Percentiles rank a stretch among this genome's conserved stretches.
Evolutionary conservation across 1,140 invertebrate genomes (phyloP).

Genomic region (Heliconius hermathena): DNA sequence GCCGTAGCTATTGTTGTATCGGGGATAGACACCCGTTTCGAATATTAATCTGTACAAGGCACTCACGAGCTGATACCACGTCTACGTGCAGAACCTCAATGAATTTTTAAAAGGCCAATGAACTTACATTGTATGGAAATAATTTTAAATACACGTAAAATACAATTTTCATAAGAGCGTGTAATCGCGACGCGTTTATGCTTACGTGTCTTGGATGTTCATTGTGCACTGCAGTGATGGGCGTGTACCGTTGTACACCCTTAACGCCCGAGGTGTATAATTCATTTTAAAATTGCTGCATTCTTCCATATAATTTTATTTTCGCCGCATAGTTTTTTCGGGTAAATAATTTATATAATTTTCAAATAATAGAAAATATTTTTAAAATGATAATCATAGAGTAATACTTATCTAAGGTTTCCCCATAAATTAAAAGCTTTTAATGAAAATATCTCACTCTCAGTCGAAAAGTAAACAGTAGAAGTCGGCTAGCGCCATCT

Average conservation of each 20-base stretch:
- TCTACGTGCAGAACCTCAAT: conserved; percentile 49
- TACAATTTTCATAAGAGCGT: conserved; percentile 21
- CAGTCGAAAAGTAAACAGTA: background rate
- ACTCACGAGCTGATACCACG: conserved; percentile 49
- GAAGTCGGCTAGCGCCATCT: background rate
- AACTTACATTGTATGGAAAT: conserved; percentile 61
- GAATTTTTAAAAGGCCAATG: conserved; percentile 64
- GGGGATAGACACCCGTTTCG: conserved; percentile 62
- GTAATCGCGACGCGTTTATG: conserved; percentile 17
- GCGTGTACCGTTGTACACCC: conserved; percentile 5
- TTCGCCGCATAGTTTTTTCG: background rate
- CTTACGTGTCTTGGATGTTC: conserved; percentile 26
- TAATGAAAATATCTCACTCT: background rate
- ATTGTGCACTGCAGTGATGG: conserved; percentile 24
- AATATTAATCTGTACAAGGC: conserved; percentile 76
- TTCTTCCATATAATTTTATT: background rate
- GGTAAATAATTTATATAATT: no score
- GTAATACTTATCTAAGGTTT: background rate
- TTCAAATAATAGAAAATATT: no score
- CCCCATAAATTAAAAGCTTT: background rate
- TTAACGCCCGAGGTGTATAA: conserved; percentile 23
- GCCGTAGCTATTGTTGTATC: conserved; percentile 68
- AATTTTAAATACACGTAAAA: conserved; percentile 34
- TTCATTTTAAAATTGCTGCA: conserved; percentile 17
- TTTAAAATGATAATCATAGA: background rate